These are phyloP conservation scores for Mustelus asterias DNA, from an alignment of 2,113 vertebrate species.

Conservation along the genomic window DNA sequence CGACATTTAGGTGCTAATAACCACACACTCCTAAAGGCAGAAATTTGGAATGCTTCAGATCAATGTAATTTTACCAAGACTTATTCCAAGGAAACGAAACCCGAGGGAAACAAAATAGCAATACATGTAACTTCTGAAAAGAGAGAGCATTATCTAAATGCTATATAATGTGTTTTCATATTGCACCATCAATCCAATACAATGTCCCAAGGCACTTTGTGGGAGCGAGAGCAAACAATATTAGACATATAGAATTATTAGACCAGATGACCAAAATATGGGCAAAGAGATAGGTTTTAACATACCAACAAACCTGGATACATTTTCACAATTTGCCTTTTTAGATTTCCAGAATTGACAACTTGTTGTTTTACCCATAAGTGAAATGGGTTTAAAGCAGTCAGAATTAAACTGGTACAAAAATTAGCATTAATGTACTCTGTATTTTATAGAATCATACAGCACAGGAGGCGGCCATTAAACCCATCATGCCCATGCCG, in stretches of 20 bases:
- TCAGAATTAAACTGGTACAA: background rate
- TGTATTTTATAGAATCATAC: background rate
- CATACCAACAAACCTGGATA: background rate
- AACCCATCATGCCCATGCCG: background rate
- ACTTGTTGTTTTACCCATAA: background rate
- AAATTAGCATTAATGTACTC: background rate
- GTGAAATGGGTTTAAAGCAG: background rate
- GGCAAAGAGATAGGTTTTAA: background rate
- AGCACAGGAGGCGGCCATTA: background rate
- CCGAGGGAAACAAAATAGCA: background rate
- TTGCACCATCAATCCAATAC: background rate
- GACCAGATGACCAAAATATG: background rate
- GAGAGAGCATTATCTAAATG: background rate
- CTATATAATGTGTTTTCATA: background rate
- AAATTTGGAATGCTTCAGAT: background rate
- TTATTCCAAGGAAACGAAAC: background rate
- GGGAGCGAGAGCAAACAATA: background rate
- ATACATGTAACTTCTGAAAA: background rate
- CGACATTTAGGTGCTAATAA: background rate
- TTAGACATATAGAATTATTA: background rate
- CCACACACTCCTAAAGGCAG: background rate
- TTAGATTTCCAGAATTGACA: background rate
- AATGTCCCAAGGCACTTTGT: background rate
- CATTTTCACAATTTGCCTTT: background rate
- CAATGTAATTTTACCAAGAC: background rate